Evolutionary conservation across 2,797 vertebrate species (phyloP).

Genomic region (Melanogrammus aeglefinus): DNA sequence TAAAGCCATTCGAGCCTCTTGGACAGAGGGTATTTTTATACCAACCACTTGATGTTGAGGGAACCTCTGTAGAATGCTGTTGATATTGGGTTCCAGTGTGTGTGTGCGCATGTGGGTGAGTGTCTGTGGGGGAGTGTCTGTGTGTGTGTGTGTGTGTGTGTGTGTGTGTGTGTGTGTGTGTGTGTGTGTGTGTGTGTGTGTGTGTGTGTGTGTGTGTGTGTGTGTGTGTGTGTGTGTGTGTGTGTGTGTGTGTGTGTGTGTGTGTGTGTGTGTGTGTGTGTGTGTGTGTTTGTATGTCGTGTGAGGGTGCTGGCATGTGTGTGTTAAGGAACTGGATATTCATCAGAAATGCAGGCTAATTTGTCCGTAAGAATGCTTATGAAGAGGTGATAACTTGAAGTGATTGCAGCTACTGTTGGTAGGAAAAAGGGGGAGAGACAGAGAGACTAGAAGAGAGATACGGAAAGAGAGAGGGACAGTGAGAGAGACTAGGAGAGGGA

Average conservation of each 20-base stretch:
- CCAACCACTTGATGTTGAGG: conserved; percentile 67
- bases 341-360: conserved; percentile 65
- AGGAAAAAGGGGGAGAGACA: conserved; percentile 14
- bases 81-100: conserved; percentile 52
- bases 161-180: conserved; percentile 24
- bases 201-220: not conserved
- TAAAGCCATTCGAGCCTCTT: conserved; percentile 59
- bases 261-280: conserved; percentile 26
- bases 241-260: conserved; percentile 9
- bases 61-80: conserved; percentile 60
- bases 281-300: conserved; percentile 1
- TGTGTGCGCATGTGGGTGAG: not conserved
- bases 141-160: conserved; percentile 13
- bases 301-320: conserved; percentile 24
- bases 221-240: not conserved
- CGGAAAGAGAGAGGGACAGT: not conserved
- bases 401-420: conserved; percentile 67
- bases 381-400: conserved; percentile 75
- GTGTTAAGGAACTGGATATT: conserved; percentile 69
- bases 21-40: conserved; percentile 68
- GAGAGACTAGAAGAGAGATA: not conserved
- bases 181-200: conserved; percentile 10
- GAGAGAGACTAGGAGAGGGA: conserved; percentile 23
- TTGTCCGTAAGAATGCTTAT: conserved; percentile 74
- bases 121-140: not conserved